phyloP scores from a whole-genome alignment of 2,797 vertebrate genomes.

The Gouania willdenowi region DNA sequence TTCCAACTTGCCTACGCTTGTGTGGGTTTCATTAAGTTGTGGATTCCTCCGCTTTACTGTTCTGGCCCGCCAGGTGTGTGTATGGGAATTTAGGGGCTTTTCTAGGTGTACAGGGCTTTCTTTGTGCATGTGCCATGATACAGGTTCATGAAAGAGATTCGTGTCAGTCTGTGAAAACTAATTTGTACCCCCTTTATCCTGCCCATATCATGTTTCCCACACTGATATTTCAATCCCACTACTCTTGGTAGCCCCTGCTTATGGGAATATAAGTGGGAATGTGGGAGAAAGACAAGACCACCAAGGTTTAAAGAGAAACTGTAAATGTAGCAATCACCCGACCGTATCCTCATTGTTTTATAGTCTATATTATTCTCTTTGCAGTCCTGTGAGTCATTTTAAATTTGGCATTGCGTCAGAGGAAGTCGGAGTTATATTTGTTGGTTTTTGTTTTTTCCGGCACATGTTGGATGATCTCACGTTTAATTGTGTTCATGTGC shows the following conservation, averaged over 20 bases:
- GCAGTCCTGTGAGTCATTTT: neutral
- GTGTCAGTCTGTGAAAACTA: slow-evolving; percentile 66
- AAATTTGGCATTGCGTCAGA: slow-evolving; percentile 10
- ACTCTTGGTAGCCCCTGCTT: slow-evolving; percentile 2
- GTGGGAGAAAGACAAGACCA: slow-evolving; percentile 11
- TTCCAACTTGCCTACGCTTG: neutral
- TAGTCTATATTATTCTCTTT: neutral
- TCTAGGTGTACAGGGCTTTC: slow-evolving; percentile 50
- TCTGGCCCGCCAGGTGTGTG: slow-evolving; percentile 48
- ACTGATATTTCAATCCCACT: slow-evolving; percentile 38
- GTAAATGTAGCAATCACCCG: slow-evolving; percentile 18
- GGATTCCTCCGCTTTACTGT: slow-evolving; percentile 4
- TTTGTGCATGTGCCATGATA: slow-evolving; percentile 59
- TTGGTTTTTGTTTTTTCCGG: too few relatives aligned
- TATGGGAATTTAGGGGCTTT: slow-evolving; percentile 3
- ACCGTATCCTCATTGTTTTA: slow-evolving; percentile 7
- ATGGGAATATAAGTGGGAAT: slow-evolving; percentile 34
- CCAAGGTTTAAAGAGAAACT: slow-evolving; percentile 4
- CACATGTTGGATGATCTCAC: neutral
- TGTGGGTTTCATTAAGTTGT: neutral
- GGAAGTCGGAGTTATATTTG: slow-evolving; percentile 7
- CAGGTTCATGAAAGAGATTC: slow-evolving; percentile 22
- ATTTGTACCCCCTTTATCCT: slow-evolving; percentile 62
- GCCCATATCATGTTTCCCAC: slow-evolving; percentile 47
- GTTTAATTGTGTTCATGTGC: neutral